phyloP scores from a whole-genome alignment of 2,888 invertebrate species.

The Hemaris fuciformis region DNA sequence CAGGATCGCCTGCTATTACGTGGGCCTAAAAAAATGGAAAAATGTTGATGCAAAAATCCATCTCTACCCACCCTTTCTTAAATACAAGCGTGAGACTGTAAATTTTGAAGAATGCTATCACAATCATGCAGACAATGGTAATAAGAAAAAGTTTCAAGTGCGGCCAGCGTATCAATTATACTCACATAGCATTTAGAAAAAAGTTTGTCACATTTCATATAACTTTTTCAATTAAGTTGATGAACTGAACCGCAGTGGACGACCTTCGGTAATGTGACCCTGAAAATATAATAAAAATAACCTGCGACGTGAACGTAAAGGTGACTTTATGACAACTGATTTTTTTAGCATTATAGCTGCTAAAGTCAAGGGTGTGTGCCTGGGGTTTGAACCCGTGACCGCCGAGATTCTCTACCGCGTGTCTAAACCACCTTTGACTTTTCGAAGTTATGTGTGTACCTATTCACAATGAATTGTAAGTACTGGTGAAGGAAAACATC shows the following conservation, averaged over 20 bases:
- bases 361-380: no score
- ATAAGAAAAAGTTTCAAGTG: background rate
- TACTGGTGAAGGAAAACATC: no score
- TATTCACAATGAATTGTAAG: no score
- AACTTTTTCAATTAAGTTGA: constrained; percentile 24
- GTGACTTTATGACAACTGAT: background rate
- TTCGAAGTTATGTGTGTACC: no score
- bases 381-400: no score
- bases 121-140: background rate
- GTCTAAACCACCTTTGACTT: no score
- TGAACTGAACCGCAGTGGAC: constrained; percentile 13
- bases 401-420: no score
- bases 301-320: background rate
- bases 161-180: background rate
- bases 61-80: no score
- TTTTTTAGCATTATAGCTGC: background rate
- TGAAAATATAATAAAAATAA: background rate
- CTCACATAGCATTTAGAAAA: background rate
- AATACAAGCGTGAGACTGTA: background rate
- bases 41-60: no score
- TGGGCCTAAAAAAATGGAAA: no score
- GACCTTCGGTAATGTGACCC: background rate
- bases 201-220: constrained; percentile 1
- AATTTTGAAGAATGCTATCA: background rate
- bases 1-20: no score